Evolutionary conservation across 35 echinoderm and acorn worm genomes (phyloP), one percentile per base, ranked within the genome.

Genomic region (Heliocidaris tuberculata): DNA sequence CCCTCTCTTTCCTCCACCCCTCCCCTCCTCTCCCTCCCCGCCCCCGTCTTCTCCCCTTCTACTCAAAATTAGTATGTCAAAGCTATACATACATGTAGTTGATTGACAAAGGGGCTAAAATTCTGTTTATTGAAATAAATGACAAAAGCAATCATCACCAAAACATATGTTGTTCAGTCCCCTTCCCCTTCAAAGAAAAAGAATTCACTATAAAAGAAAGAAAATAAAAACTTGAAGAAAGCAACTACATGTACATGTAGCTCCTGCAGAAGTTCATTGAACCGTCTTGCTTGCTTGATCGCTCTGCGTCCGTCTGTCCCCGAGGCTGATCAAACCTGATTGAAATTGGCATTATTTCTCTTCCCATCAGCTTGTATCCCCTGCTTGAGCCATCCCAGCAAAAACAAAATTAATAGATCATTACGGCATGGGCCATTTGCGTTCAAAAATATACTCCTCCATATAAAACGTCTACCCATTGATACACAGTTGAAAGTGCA

Each of bases 341-440:
- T 89, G 31, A 89, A 17, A 42, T 15, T 89, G 87, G 31, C 87
- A 47, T 89, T 89, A n/a, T 89, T 89, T 89, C 87, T 13, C 87
- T 89, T 13, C 87, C 47, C 87, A 48, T 89, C 47, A 42, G 87
- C 87, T 32, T 47, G 27, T 2, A 19, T 19, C 5, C 65, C 27
- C 19, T 78, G 21, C 65, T 78, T 78, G 65, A 78, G 65, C 65
- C 2, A n/a, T 78, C 65, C 15, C 65, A 78, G 65, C 17, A 78
- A 78, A 78, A 78, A 78, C 65, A 78, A n/a, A n/a, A 78, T 78
- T 78, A 78, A 27, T 78, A 78, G 65, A 78, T 78, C 65, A 78
- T 78, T 78, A 78, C 65, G 65, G 65, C 17, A 78, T 78, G 65
- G 65, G 65, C 17, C 65, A 78, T 78, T 78, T 78, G 52, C 9